Base-by-base conservation (phyloP, 2,888 invertebrate species). In the Drepana falcataria region DNA sequence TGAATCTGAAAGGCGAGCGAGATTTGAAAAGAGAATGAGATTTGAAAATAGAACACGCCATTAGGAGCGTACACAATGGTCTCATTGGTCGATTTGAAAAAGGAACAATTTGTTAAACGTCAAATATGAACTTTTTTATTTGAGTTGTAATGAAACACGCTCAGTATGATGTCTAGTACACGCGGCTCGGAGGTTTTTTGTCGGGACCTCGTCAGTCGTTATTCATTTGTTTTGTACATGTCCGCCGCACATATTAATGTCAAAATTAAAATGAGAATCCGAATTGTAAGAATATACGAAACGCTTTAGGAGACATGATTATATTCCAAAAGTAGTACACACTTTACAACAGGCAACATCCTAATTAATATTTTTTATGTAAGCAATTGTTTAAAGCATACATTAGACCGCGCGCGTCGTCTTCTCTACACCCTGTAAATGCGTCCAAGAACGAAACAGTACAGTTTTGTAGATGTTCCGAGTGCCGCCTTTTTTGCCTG, bases 81-180 rank as follows among this genome's bases (percentile, higher is more conserved):
- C 87, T 87, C 91, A 90, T 91, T 90, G 90, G 91, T 88, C 82
- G 89, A 91, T 91, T 89, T 91, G 83, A 91, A 91, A 91, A 91
- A 89, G 89, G 89, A 90, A 90, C 90, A 89, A 91, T 91, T 91
- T 91, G 91, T 91, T 91, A 90, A 88, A 90, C 90, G 91, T 90
- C 91, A 90, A 89, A 90, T 89, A 88, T 89, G 87, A 89, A 86
- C 81, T 88, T 90, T 84, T 89, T 85, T 86, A 83, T 88, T 87
- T 85, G 78, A 80, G 82, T 79, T 85, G 87, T 87, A 88, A 88
- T 87, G 88, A 85, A 87, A 86, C 81, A 71, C 68, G 72, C 81
- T 73, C 85, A 79, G 86, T 86, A 77, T 85, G 87, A 83, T 85
- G 85, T 81, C 86, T 88, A 83, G 83, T 84, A 81, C 81, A 80